Base-by-base conservation (phyloP, 2,113 vertebrate species). In the Ochotona princeps region DNA sequence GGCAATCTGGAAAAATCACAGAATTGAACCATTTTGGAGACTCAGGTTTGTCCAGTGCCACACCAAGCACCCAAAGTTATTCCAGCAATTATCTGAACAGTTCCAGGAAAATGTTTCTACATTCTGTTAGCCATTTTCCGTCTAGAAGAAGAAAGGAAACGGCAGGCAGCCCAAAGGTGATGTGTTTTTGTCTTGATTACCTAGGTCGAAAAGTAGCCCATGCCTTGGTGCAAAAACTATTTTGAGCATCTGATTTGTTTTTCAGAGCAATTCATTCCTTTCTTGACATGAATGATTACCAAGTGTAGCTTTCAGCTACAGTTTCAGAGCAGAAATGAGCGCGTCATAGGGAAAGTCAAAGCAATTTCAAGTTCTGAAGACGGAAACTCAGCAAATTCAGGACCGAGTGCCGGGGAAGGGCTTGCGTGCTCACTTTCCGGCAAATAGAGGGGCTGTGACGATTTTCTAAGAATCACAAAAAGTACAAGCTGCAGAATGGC, bases 171-270 rank as follows among this genome's bases (percentile, higher is more conserved):
- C 86, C 87, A 92, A 35, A 35, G 74, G 76, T 32, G 61, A 92
- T 83, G 83, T 20, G n/a, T 57, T 87, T 96, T 75, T 78, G 83
- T 86, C 89, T 74, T 47, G 74, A 89, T 79, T 90, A 73, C 85
- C 65, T 17, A 78, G 88, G 91, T 90, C 82, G 83, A 84, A 87
- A 85, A 89, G 47, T 60, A 89, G 79, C 72, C 38, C 21, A 57
- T 75, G 86, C 28, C 79, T 88, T 57, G 5, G 32, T 49, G 12
- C 20, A 11, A 54, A 80, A 35, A 47, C 15, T 93, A 85, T 92
- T 87, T 92, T 91, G 90, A 93, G 67, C 35, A 25, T 23, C 87
- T 78, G 21, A 47, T 70, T 96, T 88, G 92, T 92, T 90, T 84
- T 91, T 66, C 89, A 57, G 76, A 89, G 87, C 83, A 76, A 89